Evolutionary conservation across 2,888 invertebrate species (phyloP).

Genomic region (Ophion ventricosus): DNA sequence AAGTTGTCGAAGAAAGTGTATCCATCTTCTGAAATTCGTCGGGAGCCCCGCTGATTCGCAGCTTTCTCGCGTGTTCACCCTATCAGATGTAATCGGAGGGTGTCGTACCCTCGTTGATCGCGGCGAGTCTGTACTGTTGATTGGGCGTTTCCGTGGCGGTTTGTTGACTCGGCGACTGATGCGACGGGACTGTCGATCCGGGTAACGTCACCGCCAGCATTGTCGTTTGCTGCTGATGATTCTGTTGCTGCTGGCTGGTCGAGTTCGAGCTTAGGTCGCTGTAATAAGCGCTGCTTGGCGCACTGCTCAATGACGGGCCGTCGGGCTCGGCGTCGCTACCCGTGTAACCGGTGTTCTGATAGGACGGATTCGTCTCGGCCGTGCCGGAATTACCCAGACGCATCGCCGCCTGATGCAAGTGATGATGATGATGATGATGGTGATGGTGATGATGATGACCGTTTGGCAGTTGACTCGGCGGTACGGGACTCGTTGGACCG

Average conservation of each 20-base stretch:
- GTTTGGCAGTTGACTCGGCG: constrained; percentile 74
- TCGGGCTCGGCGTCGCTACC: constrained; percentile 85
- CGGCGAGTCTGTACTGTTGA: constrained; percentile 79
- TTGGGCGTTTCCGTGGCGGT: constrained; percentile 29
- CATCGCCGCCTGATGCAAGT: constrained; percentile 72
- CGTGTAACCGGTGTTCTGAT: constrained; percentile 89
- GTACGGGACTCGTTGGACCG: constrained; percentile 77
- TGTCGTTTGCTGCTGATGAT: constrained; percentile 36
- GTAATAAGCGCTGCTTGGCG: constrained; percentile 91
- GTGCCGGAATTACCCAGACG: constrained; percentile 71
- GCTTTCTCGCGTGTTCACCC: not conserved
- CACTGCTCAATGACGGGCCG: constrained; percentile 84
- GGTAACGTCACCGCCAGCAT: constrained; percentile 52
- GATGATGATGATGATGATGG: constrained; percentile 72
- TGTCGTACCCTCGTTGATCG: constrained; percentile 80
- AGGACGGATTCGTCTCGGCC: constrained; percentile 84
- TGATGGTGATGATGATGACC: constrained; percentile 74
- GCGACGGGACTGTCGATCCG: constrained; percentile 25
- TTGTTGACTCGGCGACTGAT: constrained; percentile 68
- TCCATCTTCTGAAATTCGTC: too few species aligned
- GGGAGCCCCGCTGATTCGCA: too few species aligned
- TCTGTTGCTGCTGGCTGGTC: constrained; percentile 76
- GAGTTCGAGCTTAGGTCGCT: constrained; percentile 86
- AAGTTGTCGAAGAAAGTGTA: not conserved
- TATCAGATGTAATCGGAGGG: constrained; percentile 81